These are phyloP conservation scores for Agrypnus murinus DNA, from an alignment of 2,888 invertebrate species.

Conservation along the genomic window DNA sequence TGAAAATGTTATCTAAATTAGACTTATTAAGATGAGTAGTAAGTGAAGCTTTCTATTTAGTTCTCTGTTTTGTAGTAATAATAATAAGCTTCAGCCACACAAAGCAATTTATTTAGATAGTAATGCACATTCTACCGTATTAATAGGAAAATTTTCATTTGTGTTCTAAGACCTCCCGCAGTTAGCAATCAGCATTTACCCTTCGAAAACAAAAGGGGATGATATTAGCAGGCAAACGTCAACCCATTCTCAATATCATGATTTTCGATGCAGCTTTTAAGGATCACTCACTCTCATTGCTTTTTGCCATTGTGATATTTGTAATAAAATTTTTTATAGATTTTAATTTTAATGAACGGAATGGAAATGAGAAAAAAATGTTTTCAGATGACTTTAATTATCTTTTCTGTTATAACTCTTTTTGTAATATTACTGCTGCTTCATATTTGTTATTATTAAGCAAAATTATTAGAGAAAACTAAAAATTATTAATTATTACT, in stretches of 20 bases:
- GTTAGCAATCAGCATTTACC: slow-evolving; percentile 24
- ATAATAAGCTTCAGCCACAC: neutral
- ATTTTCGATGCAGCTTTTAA: slow-evolving; percentile 4
- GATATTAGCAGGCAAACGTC: slow-evolving; percentile 25
- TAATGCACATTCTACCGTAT: neutral
- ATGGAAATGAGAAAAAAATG: neutral
- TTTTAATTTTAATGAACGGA: neutral
- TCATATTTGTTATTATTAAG: no score
- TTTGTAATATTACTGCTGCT: no score
- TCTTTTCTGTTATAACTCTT: no score
- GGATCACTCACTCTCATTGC: no score
- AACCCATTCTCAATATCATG: slow-evolving; percentile 19
- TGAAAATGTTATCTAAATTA: no score
- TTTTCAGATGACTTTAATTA: neutral
- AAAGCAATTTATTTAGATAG: slow-evolving; percentile 1
- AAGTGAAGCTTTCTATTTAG: no score
- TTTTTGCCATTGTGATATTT: slow-evolving; percentile 7
- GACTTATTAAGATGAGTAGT: no score
- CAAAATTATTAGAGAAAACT: neutral
- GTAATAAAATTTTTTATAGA: slow-evolving; percentile 19
- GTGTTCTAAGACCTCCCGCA: slow-evolving; percentile 22
- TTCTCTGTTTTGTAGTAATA: neutral
- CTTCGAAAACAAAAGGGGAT: slow-evolving; percentile 28
- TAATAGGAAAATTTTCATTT: slow-evolving; percentile 18
- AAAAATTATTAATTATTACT: slow-evolving; percentile 13